Percentiles rank a stretch among this genome's conserved stretches.
Conservation (phyloP, 2,797 vertebrate species). For the Pteronotus mesoamericanus region DNA sequence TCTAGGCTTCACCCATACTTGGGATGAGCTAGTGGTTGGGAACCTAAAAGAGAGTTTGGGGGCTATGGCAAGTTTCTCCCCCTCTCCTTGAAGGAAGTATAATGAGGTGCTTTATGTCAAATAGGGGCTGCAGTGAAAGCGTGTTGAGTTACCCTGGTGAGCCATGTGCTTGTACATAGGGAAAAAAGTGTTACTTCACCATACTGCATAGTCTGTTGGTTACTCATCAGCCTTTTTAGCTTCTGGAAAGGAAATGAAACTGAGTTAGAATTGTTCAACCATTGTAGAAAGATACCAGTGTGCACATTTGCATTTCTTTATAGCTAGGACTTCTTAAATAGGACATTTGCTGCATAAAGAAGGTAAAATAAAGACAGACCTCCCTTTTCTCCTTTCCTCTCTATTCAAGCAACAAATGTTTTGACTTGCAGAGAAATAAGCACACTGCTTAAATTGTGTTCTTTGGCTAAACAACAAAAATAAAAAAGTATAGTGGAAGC, state of each 20-base stretch:
- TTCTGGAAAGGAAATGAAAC: background rate
- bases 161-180: background rate
- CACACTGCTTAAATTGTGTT: constrained; percentile 3
- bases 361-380: background rate
- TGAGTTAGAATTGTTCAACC: background rate
- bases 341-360: background rate
- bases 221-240: background rate
- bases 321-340: background rate
- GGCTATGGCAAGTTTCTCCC: background rate
- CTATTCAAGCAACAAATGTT: constrained; percentile 29
- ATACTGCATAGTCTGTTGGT: background rate
- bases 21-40: background rate
- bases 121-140: background rate
- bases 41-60: background rate
- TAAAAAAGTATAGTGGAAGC: constrained; percentile 4
- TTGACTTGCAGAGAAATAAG: constrained; percentile 42
- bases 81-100: background rate
- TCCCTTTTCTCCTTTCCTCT: constrained; percentile 20
- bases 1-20: background rate
- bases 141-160: background rate
- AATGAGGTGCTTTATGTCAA: background rate
- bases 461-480: background rate
- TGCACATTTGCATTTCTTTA: background rate
- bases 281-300: background rate
- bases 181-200: background rate